Base-by-base conservation (phyloP, 2,113 vertebrate genomes). In the Oreochromis spilurus region DNA sequence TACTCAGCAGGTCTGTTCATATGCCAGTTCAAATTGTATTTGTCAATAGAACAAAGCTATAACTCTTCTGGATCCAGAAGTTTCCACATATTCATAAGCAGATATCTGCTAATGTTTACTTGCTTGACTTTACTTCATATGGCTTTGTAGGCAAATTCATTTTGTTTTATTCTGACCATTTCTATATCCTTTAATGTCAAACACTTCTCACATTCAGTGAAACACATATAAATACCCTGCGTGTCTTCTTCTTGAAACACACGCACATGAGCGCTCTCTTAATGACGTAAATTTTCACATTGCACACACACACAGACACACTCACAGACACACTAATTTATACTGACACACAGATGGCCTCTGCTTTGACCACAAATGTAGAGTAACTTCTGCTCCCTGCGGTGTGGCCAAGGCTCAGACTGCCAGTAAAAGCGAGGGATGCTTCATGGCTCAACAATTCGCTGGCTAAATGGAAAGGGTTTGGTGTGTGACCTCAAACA, bases 371-470 rank as follows among this genome's bases (percentile, higher is more conserved):
- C 95, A 95, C 96, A 96, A 96, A 95, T 95, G 94, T 91, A 92
- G 94, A 86, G 93, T 95, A 95, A 96, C 95, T 95, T 84, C 93
- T 93, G 94, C 93, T 94, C 96, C 95, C 95, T 95, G 96, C 45
- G 95, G 96, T 96, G 95, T 85, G 89, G 89, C 86, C 87, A 34
- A 85, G 91, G 85, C 93, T 91, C 93, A 88, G 91, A 81, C 94
- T 96, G 95, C 95, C 96, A 96, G 96, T 96, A 96, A 97, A 96
- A 93, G 87, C 89, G 79, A 85, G 93, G 89, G 94, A 96, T 96
- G 95, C 96, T 96, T 97, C 96, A 97, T 95, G 94, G 95, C 95
- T 95, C 93, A 97, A 95, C 95, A 96, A 97, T 97, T 96, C 80
- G 94, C 95, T 94, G 94, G 93, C 94, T 96, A 95, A 96, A 95